Conservation (phyloP, 1,140 invertebrate genomes). For the Mactra quadrangularis region DNA sequence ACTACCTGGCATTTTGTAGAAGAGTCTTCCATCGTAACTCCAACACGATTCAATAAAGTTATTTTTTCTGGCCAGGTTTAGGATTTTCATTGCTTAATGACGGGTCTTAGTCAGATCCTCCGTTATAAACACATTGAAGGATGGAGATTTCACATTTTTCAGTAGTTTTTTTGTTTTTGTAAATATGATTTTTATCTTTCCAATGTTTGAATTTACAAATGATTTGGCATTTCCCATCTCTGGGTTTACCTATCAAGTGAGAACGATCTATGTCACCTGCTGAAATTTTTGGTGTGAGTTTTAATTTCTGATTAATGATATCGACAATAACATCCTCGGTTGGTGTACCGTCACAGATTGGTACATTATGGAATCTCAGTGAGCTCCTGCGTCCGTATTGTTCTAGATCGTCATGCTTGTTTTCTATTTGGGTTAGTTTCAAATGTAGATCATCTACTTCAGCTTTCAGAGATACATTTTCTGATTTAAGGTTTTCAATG, state of each 20-base stretch:
- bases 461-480: too few species aligned
- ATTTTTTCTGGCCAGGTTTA: neutral
- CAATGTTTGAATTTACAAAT: slow-evolving; percentile 23
- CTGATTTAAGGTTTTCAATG: too few species aligned
- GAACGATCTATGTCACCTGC: slow-evolving; percentile 6
- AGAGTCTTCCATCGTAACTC: neutral
- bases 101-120: slow-evolving; percentile 4
- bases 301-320: too few species aligned
- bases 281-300: neutral
- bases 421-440: too few species aligned
- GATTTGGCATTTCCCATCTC: neutral
- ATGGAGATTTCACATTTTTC: slow-evolving; percentile 1
- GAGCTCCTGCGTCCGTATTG: neutral
- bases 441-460: too few species aligned
- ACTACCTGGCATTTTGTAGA: neutral
- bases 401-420: too few species aligned
- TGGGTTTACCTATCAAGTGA: neutral
- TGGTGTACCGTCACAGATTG: neutral
- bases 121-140: neutral
- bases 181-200: neutral
- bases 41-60: neutral
- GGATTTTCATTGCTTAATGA: neutral
- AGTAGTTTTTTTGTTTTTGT: neutral
- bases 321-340: neutral
- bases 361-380: too few species aligned